A percentile compares a stretch with the other conserved stretches of the same genome.
Evolutionary conservation across 2,888 invertebrate genomes (phyloP).

Genomic region (Asteroscopus sphinx): DNA sequence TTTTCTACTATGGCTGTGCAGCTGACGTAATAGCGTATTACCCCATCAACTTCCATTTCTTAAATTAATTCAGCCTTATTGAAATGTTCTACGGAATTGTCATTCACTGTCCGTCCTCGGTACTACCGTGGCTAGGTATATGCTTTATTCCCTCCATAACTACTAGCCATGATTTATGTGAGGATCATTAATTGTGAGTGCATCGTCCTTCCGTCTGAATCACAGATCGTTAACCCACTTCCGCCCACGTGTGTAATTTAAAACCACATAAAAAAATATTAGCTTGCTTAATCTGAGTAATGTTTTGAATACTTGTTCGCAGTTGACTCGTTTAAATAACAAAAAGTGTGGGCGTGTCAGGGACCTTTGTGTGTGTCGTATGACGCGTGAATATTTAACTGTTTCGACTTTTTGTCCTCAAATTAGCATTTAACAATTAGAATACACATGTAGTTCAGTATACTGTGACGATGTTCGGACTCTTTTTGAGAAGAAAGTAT

Average conservation of each 20-base stretch:
- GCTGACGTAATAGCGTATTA: conserved; percentile 6
- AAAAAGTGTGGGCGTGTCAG: conserved; percentile 64
- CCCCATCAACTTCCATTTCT: conserved; percentile 38
- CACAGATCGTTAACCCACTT: conserved; percentile 80
- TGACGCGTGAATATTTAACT: conserved; percentile 49
- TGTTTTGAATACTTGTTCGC: conserved; percentile 54
- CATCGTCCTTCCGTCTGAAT: conserved; percentile 72
- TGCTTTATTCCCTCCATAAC: conserved; percentile 34
- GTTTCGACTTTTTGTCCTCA: conserved; percentile 32
- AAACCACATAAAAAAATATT: conserved; percentile 54
- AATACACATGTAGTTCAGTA: conserved; percentile 32
- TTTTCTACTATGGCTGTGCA: too few relatives aligned
- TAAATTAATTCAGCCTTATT: conserved; percentile 31
- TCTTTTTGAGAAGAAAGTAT: conserved; percentile 13
- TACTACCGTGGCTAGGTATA: conserved; percentile 13
- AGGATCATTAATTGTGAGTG: conserved; percentile 54
- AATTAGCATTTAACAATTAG: conserved; percentile 50
- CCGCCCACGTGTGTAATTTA: conserved; percentile 71
- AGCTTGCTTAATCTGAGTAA: conserved; percentile 47
- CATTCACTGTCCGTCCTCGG: conserved; percentile 24
- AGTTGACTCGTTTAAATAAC: conserved; percentile 63
- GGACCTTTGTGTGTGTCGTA: conserved; percentile 55
- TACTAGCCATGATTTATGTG: conserved; percentile 38
- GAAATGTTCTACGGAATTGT: conserved; percentile 17
- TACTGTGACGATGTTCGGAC: conserved; percentile 8